Percentiles rank a stretch among this genome's conserved stretches.
Conservation (phyloP, 2,888 invertebrate species). For the Leucophenga montana region DNA sequence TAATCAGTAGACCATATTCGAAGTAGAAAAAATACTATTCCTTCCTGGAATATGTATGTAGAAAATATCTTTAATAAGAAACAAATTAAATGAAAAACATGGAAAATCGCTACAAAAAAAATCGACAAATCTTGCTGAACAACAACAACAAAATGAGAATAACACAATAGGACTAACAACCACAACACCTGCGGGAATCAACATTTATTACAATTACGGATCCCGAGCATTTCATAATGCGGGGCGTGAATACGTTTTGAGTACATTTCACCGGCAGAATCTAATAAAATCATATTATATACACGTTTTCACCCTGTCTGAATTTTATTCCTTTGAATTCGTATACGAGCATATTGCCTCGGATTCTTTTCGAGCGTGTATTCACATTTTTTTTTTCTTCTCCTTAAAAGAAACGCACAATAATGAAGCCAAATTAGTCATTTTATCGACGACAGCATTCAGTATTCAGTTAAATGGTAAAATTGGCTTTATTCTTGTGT, state of each 20-base stretch:
- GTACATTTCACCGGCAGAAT: background rate
- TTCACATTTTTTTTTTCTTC: no score
- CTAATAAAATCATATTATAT: slow-evolving; percentile 24
- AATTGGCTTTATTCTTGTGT: no score
- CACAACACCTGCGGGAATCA: slow-evolving; percentile 49
- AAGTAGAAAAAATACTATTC: no score
- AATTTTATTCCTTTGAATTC: background rate
- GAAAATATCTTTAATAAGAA: no score
- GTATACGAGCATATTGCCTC: background rate
- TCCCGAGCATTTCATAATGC: background rate
- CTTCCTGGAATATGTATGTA: no score
- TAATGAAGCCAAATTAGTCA: no score
- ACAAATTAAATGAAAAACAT: background rate
- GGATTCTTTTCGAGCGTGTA: no score
- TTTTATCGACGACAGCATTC: slow-evolving; percentile 17
- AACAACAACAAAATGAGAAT: slow-evolving; percentile 29
- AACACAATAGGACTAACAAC: background rate
- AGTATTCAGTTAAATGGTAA: no score
- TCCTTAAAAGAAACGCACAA: slow-evolving; percentile 24
- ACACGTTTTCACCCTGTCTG: background rate
- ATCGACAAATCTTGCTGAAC: no score
- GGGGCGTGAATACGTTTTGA: background rate
- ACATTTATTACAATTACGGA: slow-evolving; percentile 57
- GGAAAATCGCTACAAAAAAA: background rate
- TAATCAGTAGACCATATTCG: no score